These are phyloP conservation scores for Clostera curtula DNA, from an alignment of 2,888 invertebrate species.

Conservation along the genomic window DNA sequence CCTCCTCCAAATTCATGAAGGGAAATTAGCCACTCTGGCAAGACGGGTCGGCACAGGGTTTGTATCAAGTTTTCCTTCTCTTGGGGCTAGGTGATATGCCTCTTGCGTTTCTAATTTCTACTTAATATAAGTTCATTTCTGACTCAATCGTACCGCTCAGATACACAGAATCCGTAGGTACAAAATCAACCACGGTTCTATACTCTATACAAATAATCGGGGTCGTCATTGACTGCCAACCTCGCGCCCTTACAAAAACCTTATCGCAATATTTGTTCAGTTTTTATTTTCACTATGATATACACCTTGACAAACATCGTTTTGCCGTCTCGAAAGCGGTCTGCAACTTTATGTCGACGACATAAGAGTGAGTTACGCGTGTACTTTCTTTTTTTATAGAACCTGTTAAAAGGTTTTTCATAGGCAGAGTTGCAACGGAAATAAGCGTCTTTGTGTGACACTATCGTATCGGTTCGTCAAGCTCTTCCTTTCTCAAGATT, in stretches of 20 bases:
- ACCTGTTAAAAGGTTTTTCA: constrained; percentile 44
- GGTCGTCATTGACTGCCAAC: constrained; percentile 55
- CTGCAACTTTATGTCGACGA: background rate
- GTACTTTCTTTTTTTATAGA: constrained; percentile 16
- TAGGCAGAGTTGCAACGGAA: constrained; percentile 59
- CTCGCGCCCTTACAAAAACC: constrained; percentile 68
- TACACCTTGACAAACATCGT: constrained; percentile 46
- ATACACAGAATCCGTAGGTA: too few species aligned
- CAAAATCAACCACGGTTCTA: constrained; percentile 14
- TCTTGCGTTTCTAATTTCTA: too few species aligned
- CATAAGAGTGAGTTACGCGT: constrained; percentile 24
- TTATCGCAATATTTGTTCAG: constrained; percentile 69
- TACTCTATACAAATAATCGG: constrained; percentile 32
- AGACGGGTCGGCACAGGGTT: too few species aligned
- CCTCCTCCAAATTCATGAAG: too few species aligned
- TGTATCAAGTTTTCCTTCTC: too few species aligned
- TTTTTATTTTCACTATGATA: constrained; percentile 68
- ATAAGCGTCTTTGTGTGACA: constrained; percentile 72
- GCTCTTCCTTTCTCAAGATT: constrained; percentile 68
- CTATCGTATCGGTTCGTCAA: constrained; percentile 64
- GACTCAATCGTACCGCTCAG: too few species aligned
- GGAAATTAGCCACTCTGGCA: too few species aligned
- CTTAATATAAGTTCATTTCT: too few species aligned
- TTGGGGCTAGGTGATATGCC: too few species aligned
- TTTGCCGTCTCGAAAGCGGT: constrained; percentile 5